Base-by-base conservation (phyloP, 2,797 vertebrate genomes). In the Poliocrania exsul region DNA sequence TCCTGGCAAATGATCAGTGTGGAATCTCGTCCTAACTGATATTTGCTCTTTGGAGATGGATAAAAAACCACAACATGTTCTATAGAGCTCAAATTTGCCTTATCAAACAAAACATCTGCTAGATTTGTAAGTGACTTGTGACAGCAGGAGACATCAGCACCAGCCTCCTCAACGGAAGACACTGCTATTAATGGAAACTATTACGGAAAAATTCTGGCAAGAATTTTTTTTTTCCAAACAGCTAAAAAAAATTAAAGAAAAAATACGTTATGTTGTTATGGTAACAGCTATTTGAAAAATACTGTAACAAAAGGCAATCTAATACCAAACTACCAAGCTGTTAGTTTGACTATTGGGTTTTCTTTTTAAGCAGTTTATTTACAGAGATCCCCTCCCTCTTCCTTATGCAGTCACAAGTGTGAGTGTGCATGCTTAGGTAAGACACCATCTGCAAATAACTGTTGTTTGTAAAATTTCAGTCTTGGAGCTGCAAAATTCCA, bases 261-360 rank as follows among this genome's bases (percentile, higher is more conserved):
- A 97, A 97, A 97, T 95, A 96, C 92, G 95, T 96, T 97, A 91
- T 86, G 97, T 98, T 97, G 97, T 97, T 98, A 98, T 92, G 97
- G 97, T 94, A 97, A 98, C 97, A 96, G 92, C 95, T 88, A 89
- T 97, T 96, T 97, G 96, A 97, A 97, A 97, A 97, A 96, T 97
- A 97, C 85, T 6, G 24, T 89, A 97, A 97, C 97, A 97, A 97
- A 97, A 96, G 91, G 86, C 95, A 97, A 96, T 94, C 49, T 73
- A 93, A 93, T 95, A 97, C 95, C 95, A 91, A 97, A 97, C 90
- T 95, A 96, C 93, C 91, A 95, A 97, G 94, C 95, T 97, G 77
- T 92, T 97, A 94, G 96, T 97, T 96, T 96, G 89, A 95, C 86
- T 97, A 51, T 60, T 86, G 56, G 84, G 61, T 70, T 86, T 89